Evolutionary conservation across 2,888 invertebrate genomes (phyloP).

Genomic region (Epinotia bilunana): DNA sequence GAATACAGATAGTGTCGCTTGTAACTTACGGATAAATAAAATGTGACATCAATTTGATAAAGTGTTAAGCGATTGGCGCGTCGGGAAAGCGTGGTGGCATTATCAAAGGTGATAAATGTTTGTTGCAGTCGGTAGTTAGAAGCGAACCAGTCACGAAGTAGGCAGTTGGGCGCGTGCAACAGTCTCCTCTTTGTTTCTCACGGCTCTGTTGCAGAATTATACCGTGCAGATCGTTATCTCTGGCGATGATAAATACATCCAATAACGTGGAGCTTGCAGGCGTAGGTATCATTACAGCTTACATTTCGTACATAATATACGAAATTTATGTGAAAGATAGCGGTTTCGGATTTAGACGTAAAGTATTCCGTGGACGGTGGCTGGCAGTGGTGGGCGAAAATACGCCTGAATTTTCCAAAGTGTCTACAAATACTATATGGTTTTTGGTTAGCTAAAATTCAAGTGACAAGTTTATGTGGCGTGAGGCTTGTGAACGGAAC

Average conservation of each 20-base stretch:
- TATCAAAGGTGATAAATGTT: constrained; percentile 51
- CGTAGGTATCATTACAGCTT: constrained; percentile 40
- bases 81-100: constrained; percentile 52
- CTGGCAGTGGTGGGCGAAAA: constrained; percentile 44
- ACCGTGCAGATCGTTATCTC: constrained; percentile 69
- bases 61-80: constrained; percentile 35
- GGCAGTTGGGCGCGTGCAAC: constrained; percentile 51
- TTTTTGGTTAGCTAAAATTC: constrained; percentile 3
- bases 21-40: constrained; percentile 32
- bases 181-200: constrained; percentile 69
- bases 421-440: constrained; percentile 3
- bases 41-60: constrained; percentile 32
- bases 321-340: constrained; percentile 38
- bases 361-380: constrained; percentile 20
- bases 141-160: constrained; percentile 68
- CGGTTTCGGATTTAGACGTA: constrained; percentile 9
- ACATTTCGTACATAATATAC: constrained; percentile 28
- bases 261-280: constrained; percentile 51
- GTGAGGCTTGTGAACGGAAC: constrained; percentile 49
- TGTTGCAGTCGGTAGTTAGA: constrained; percentile 50
- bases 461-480: constrained; percentile 40
- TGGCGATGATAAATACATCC: constrained; percentile 70
- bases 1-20: constrained; percentile 15
- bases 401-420: constrained; percentile 14
- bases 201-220: constrained; percentile 71